Conservation (phyloP, 1,140 invertebrate species). For the Heliconius eleuchia region DNA sequence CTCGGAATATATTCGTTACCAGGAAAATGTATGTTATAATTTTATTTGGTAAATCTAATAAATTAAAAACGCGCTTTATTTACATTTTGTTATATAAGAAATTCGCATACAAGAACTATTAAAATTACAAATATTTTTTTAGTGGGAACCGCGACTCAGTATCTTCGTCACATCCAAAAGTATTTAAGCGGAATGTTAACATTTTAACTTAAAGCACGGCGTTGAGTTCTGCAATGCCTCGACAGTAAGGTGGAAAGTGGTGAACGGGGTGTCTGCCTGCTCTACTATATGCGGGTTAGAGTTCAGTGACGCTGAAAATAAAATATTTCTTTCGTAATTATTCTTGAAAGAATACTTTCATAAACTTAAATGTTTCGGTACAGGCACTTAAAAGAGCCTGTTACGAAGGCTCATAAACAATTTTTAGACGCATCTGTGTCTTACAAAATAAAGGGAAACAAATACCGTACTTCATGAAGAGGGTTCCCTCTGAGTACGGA, state of each 20-base stretch:
- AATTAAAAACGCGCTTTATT: no score
- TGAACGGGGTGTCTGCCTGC: no score
- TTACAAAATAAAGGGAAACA: slow-evolving; percentile 51
- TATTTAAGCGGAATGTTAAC: not conserved
- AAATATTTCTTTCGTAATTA: not conserved
- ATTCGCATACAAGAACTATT: no score
- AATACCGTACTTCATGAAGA: slow-evolving; percentile 42
- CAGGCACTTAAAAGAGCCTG: slow-evolving; percentile 21
- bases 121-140: no score
- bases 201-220: no score
- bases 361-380: slow-evolving; percentile 8
- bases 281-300: no score
- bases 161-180: not conserved
- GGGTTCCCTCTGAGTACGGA: slow-evolving; percentile 45
- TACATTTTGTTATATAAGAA: no score
- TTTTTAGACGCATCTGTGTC: slow-evolving; percentile 53
- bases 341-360: not conserved
- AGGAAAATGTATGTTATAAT: not conserved
- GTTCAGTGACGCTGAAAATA: not conserved
- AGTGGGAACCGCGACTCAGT: not conserved
- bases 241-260: no score
- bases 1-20: not conserved
- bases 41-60: no score
- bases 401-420: slow-evolving; percentile 35
- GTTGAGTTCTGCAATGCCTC: no score